Evolutionary conservation across 1,140 invertebrate genomes (phyloP), one percentile per base, ranked within the genome.

Genomic region (Nylanderia fulva): DNA sequence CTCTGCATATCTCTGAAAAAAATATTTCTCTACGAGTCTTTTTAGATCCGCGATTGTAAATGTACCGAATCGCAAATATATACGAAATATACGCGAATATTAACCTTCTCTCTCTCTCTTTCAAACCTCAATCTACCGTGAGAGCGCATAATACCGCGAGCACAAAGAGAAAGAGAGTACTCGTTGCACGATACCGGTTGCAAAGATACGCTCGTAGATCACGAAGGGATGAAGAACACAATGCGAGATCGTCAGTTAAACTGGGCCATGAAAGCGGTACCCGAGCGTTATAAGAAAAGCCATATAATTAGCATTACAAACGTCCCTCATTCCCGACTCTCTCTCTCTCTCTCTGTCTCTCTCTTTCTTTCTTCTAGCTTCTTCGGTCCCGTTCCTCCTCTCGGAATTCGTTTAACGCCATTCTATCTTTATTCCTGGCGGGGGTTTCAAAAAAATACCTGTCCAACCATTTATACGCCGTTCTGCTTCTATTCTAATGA

Each of bases 231-330:
- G 66, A 82, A 82, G 77, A 71, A 82, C 66, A 82, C 77, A 82
- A 82, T 82, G 66, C 36, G 13, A 82, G 66, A 72, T 82, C 66
- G 77, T 82, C 66, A 42, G 77, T 71, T 82, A 58, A 82, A 82
- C 77, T 71, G 66, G 84, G 76, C 52, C 84, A 68, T 80, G 39
- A 85, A 85, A 85, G 54, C 75, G 75, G 52, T 85, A 68, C 48
- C 27, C 45, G 74, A 80, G 52, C 24, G 74, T 85, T 68, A 58
- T 80, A 85, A 85, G 84, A 85, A 85, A 80, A 66, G 60, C 45
- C 58, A 63, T 85, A 72, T 48, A 85, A 85, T 85, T 82, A 85
- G 84, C 84, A 85, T 85, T 72, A 58, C 79, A 71, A 84, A 74
- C 85, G 54, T 69, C 48, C 58, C 24, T 64, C 21, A 18, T 52